Conservation (phyloP, 2,113 vertebrate genomes). For the Chrysochloris asiatica region DNA sequence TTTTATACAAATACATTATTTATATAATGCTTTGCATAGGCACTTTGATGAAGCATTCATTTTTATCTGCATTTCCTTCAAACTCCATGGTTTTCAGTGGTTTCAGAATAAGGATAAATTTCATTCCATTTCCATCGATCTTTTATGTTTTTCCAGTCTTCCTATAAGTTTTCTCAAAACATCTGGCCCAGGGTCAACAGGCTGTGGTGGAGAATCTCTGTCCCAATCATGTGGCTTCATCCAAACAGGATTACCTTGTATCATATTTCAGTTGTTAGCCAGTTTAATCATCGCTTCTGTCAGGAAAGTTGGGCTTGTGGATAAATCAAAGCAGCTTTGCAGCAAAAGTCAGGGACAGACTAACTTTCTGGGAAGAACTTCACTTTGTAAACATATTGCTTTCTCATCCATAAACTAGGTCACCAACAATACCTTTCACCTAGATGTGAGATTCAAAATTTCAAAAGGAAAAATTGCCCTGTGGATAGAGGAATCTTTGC, state of each 20-base stretch:
- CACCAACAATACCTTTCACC: slow-evolving; percentile 34
- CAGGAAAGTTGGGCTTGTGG: not conserved
- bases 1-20: not conserved
- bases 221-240: not conserved
- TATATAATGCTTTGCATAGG: not conserved
- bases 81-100: not conserved
- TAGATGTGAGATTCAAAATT: slow-evolving; percentile 59
- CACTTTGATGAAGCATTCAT: not conserved
- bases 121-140: slow-evolving; percentile 1
- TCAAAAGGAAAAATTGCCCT: slow-evolving; percentile 56
- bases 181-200: not conserved
- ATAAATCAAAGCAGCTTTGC: slow-evolving; percentile 56
- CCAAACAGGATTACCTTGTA: not conserved
- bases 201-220: not conserved
- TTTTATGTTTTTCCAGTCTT: slow-evolving; percentile 42
- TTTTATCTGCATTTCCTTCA: slow-evolving; percentile 14
- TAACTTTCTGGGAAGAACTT: slow-evolving; percentile 35
- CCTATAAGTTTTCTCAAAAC: slow-evolving; percentile 32
- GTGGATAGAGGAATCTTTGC: slow-evolving; percentile 45
- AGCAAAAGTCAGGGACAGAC: slow-evolving; percentile 29
- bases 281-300: slow-evolving; percentile 21
- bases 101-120: slow-evolving; percentile 10
- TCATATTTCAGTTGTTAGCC: not conserved
- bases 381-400: slow-evolving; percentile 45
- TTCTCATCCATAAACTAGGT: slow-evolving; percentile 61